Evolutionary conservation across 2,797 vertebrate species (phyloP).

Genomic region (Phataginus tetradactyla): DNA sequence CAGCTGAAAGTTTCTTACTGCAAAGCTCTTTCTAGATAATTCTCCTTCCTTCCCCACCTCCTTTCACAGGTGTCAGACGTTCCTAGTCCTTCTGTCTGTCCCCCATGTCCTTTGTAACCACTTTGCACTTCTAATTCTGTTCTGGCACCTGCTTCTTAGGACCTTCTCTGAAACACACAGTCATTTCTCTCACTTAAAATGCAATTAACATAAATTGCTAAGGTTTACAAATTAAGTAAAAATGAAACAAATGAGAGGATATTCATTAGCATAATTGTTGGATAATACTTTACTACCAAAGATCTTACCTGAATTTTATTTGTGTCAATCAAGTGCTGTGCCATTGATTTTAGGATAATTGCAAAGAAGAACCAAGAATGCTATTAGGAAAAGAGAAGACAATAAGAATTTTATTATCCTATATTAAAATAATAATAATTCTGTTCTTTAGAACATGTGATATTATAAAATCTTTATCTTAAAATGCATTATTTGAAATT

Average conservation of each 20-base stretch:
- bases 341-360: slow-evolving; percentile 97
- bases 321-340: slow-evolving; percentile 93
- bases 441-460: neutral
- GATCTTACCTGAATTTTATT: slow-evolving; percentile 92
- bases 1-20: neutral
- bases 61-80: neutral
- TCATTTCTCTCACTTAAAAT: neutral
- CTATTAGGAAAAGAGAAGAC: slow-evolving; percentile 85
- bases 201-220: neutral
- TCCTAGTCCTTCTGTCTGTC: neutral
- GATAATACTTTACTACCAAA: neutral
- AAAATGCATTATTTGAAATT: neutral
- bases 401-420: neutral
- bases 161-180: neutral
- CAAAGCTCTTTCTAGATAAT: neutral
- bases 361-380: slow-evolving; percentile 99
- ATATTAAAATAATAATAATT: slow-evolving; percentile 17
- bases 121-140: neutral
- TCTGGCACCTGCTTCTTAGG: neutral
- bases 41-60: neutral
- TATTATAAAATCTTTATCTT: neutral
- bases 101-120: neutral
- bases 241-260: neutral
- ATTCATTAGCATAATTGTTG: neutral
- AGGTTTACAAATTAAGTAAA: slow-evolving; percentile 27